phyloP scores from a whole-genome alignment of 2,888 invertebrate species.

The Drosophila hawaiiensis region DNA sequence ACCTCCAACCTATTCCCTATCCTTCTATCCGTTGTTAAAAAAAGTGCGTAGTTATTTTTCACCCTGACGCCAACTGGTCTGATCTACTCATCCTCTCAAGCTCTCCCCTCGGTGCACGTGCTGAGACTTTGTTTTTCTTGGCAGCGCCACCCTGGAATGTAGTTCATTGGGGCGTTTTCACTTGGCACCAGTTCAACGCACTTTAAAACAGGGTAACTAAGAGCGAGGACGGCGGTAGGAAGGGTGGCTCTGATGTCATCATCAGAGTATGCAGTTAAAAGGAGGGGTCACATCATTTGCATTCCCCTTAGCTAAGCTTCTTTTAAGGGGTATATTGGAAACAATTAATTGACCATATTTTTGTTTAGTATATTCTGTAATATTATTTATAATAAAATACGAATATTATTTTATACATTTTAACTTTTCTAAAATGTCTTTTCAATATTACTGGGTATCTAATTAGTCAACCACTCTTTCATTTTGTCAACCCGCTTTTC shows the following conservation, averaged over 20 bases:
- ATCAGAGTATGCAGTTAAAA: conserved; percentile 47
- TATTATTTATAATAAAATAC: neutral
- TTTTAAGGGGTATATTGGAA: neutral
- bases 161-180: conserved; percentile 76
- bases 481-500: neutral
- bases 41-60: conserved; percentile 57
- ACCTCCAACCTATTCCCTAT: neutral
- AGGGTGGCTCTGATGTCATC: conserved; percentile 69
- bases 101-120: conserved; percentile 54
- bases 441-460: conserved; percentile 20
- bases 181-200: conserved; percentile 78
- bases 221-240: neutral
- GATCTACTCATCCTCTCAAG: neutral
- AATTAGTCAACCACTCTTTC: too few species aligned
- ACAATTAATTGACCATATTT: neutral
- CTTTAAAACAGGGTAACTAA: conserved; percentile 50
- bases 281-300: conserved; percentile 2
- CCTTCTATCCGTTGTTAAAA: neutral
- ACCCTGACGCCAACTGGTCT: conserved; percentile 62
- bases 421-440: neutral
- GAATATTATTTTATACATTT: neutral
- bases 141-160: conserved; percentile 61
- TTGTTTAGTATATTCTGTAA: neutral
- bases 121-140: conserved; percentile 63
- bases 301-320: conserved; percentile 11